Evolutionary conservation across 2,888 invertebrate species (phyloP).

Genomic region (Isoperla grammatica): DNA sequence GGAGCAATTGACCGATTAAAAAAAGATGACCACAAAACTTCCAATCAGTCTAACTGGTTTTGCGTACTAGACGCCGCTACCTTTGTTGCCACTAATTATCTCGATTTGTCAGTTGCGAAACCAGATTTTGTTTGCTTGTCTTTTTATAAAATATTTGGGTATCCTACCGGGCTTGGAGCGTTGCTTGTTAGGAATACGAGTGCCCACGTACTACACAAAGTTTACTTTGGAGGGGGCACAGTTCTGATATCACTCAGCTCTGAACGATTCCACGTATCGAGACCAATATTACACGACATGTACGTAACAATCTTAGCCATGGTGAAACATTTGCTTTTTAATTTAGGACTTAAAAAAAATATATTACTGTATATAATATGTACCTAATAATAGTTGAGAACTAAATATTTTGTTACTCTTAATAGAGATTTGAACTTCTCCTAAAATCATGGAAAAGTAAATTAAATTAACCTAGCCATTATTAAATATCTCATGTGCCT

Average conservation of each 20-base stretch:
- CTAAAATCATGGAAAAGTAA: no score
- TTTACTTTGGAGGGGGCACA: conserved; percentile 92
- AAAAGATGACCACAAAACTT: neutral
- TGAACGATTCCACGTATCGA: conserved; percentile 64
- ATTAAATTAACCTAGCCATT: no score
- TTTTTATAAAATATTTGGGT: conserved; percentile 96
- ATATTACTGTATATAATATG: no score
- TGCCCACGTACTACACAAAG: conserved; percentile 56
- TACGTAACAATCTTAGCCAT: conserved; percentile 41
- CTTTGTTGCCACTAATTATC: conserved; percentile 66
- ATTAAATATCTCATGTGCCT: no score
- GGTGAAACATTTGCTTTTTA: neutral
- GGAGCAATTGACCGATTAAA: conserved; percentile 49
- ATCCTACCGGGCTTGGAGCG: conserved; percentile 92
- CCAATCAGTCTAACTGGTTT: conserved; percentile 51
- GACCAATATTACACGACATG: conserved; percentile 65
- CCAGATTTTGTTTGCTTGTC: conserved; percentile 91
- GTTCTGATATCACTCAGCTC: conserved; percentile 75
- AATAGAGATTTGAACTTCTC: no score
- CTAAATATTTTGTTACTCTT: no score
- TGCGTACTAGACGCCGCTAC: conserved; percentile 83
- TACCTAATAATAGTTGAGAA: no score
- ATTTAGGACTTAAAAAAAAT: no score
- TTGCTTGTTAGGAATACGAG: conserved; percentile 68
- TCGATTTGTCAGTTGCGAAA: conserved; percentile 64